A percentile compares a stretch with the other conserved stretches of the same genome.
Conservation (phyloP, 2,797 vertebrate species). For the Apogon hyalosoma region DNA sequence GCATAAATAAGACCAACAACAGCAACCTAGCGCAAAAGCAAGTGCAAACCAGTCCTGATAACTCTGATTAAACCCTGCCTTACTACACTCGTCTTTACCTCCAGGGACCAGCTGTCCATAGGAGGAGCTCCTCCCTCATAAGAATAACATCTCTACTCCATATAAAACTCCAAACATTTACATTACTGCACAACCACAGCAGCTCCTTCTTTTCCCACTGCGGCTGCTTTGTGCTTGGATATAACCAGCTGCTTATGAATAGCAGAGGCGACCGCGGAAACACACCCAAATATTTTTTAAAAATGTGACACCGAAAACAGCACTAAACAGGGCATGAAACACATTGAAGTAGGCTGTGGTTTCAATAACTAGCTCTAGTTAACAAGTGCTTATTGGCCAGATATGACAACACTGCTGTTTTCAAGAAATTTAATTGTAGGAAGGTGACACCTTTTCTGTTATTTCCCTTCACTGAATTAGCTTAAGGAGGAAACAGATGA, state of each 20-base stretch:
- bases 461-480: conserved; percentile 59
- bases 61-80: conserved; percentile 65
- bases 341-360: conserved; percentile 49
- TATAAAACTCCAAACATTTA: conserved; percentile 86
- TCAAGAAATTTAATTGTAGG: conserved; percentile 44
- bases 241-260: conserved; percentile 79
- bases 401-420: conserved; percentile 44
- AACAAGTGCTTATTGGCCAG: conserved; percentile 53
- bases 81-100: conserved; percentile 58
- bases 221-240: conserved; percentile 75
- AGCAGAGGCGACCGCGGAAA: conserved; percentile 77
- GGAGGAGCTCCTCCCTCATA: conserved; percentile 79
- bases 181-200: conserved; percentile 80
- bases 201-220: conserved; percentile 66
- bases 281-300: conserved; percentile 73
- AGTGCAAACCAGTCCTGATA: conserved; percentile 53
- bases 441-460: conserved; percentile 54
- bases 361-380: conserved; percentile 63
- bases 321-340: conserved; percentile 50
- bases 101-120: conserved; percentile 77
- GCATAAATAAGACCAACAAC: not conserved
- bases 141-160: conserved; percentile 81
- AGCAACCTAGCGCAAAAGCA: conserved; percentile 26
- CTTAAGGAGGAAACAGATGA: conserved; percentile 44
- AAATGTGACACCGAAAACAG: conserved; percentile 60